Evolutionary conservation across 2,888 invertebrate species (phyloP), one percentile per base, ranked within the genome.

Genomic region (Nyleta sp.): DNA sequence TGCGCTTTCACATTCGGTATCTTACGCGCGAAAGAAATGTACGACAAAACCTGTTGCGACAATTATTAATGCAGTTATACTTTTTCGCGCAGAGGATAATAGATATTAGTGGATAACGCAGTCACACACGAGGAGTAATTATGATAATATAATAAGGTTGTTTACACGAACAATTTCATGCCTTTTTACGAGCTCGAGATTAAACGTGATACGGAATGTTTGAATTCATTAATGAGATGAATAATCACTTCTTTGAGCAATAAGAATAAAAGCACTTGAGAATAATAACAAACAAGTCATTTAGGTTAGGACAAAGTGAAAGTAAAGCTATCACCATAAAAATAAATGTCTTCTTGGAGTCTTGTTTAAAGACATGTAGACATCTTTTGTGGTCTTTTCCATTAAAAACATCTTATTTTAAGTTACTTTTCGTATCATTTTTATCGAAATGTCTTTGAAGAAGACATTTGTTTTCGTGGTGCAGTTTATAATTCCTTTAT

Each of bases 1-100:
- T 50, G 52, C 18, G 40, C 65, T 65, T 65, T 52, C 42, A 38
- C 52, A 18, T 65, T 40, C 40, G 20, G 40, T 64, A 35, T 50
- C 50, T 64, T 50, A 38, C 35, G 22, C 50, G 35, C 50, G 40
- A 28, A 42, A 18, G 50, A 65, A 65, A 50, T 50, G 24, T 38
- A 24, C 46, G 35, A 38, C 64, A 13, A 53, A 53, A 35, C 35
- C 53, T 53, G 53, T 53, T 53, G 35, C 53, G 13, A 15, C 20
- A 53, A 53, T 35, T 53, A 53, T 35, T 35, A 35, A 53, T 53
- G 53, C 15, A 35, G 53, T 18, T 53, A 53, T n/a, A 35, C 18
- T 53, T 53, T 53, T 53, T 53, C 11, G 48, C 28, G 31, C 31
- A 2, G 10, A 15, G 17, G 17, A 31, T 50, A 50, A 31, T 31